phyloP scores from a whole-genome alignment of 1,140 invertebrate species.

The Augochlora pura region DNA sequence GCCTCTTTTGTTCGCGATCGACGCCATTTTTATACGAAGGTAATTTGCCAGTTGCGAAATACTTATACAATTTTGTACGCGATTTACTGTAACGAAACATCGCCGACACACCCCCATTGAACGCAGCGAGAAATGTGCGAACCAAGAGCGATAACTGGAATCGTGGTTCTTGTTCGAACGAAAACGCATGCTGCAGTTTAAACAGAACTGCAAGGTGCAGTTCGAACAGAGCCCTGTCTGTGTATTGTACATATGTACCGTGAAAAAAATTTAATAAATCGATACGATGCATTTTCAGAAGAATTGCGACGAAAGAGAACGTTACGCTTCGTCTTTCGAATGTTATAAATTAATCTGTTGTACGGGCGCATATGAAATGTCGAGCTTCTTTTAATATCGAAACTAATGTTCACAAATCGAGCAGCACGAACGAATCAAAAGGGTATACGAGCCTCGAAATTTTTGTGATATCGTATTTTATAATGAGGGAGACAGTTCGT shows the following conservation, averaged over 20 bases:
- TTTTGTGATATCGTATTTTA: background rate
- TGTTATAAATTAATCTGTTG: background rate
- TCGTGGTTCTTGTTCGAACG: background rate
- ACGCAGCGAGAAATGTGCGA: background rate
- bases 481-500: background rate
- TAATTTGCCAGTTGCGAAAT: background rate
- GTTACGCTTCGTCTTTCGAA: background rate
- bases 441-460: background rate
- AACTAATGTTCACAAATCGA: background rate
- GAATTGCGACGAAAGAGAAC: too few relatives aligned
- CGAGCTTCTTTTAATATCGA: background rate
- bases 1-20: background rate
- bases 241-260: constrained; percentile 22
- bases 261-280: background rate
- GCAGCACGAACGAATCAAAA: too few relatives aligned
- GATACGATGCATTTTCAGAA: background rate
- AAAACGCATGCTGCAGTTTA: background rate
- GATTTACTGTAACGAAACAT: constrained; percentile 1
- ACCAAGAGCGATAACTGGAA: background rate
- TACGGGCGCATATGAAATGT: background rate
- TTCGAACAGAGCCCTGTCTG: background rate
- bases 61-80: constrained; percentile 3
- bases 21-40: background rate
- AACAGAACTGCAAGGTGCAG: background rate
- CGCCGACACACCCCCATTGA: background rate